Evolutionary conservation across 2,888 invertebrate genomes (phyloP).

Genomic region (Miltochrista miniata): DNA sequence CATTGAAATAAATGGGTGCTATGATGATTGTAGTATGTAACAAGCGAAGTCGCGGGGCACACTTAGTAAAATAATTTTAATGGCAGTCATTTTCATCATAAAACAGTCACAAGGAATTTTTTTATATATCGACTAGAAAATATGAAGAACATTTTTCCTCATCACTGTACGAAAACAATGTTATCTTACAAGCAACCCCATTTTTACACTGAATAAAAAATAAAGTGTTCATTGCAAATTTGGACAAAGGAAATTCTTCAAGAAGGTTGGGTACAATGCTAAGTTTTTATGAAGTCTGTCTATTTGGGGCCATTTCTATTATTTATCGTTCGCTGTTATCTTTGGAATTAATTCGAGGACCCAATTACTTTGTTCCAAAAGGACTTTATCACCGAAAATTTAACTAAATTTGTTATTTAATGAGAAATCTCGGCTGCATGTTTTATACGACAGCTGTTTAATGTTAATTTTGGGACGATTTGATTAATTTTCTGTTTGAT

Average conservation of each 20-base stretch:
- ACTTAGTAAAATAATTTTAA: too few relatives aligned
- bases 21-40: too few relatives aligned
- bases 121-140: too few relatives aligned
- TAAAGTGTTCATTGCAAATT: slow-evolving; percentile 24
- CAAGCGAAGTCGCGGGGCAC: too few relatives aligned
- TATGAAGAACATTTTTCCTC: neutral
- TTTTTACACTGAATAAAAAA: slow-evolving; percentile 38
- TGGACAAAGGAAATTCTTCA: slow-evolving; percentile 29
- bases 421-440: slow-evolving; percentile 24
- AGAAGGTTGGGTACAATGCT: slow-evolving; percentile 29
- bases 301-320: slow-evolving; percentile 43
- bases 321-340: slow-evolving; percentile 57
- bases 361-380: slow-evolving; percentile 46
- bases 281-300: slow-evolving; percentile 35
- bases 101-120: too few relatives aligned
- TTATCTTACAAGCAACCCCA: slow-evolving; percentile 25
- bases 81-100: too few relatives aligned
- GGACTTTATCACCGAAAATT: slow-evolving; percentile 53
- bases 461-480: too few relatives aligned
- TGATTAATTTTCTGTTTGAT: too few relatives aligned
- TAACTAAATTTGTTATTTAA: slow-evolving; percentile 39
- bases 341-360: slow-evolving; percentile 55
- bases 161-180: slow-evolving; percentile 2
- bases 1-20: too few relatives aligned
- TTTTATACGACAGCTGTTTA: neutral